Percentiles rank a stretch among this genome's conserved stretches.
phyloP scores from a whole-genome alignment of 2,888 invertebrate species.

The Caprella mutica region DNA sequence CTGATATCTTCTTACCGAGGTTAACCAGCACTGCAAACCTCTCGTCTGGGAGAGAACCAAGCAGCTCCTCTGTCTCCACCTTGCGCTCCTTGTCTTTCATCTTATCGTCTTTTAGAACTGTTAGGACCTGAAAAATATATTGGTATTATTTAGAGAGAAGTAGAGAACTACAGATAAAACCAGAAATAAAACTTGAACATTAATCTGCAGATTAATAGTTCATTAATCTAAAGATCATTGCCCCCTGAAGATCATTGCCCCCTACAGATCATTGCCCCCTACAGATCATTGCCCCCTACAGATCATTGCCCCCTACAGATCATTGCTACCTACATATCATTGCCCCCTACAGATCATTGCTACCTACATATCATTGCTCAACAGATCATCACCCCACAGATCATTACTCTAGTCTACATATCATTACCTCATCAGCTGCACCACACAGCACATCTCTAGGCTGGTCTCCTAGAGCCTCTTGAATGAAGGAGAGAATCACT shows the following conservation, averaged over 20 bases:
- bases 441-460: conserved; percentile 94
- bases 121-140: conserved; percentile 50
- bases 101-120: conserved; percentile 87
- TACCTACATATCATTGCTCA: too few relatives aligned
- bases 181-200: too few relatives aligned
- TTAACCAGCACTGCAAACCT: conserved; percentile 89
- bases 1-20: conserved; percentile 95
- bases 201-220: too few relatives aligned
- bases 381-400: too few relatives aligned
- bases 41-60: conserved; percentile 75
- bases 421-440: conserved; percentile 81
- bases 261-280: too few relatives aligned
- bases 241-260: too few relatives aligned
- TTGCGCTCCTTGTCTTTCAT: conserved; percentile 88
- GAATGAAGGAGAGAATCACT: conserved; percentile 86
- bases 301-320: too few relatives aligned
- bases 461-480: conserved; percentile 91
- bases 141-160: neutral
- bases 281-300: too few relatives aligned
- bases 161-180: neutral
- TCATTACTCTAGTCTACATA: too few relatives aligned
- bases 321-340: too few relatives aligned
- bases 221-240: too few relatives aligned
- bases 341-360: too few relatives aligned
- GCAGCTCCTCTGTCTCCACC: conserved; percentile 72